Evolutionary conservation across 2,113 vertebrate genomes (phyloP), one percentile per base, ranked within the genome.

Genomic region (Epinephelus fuscoguttatus): DNA sequence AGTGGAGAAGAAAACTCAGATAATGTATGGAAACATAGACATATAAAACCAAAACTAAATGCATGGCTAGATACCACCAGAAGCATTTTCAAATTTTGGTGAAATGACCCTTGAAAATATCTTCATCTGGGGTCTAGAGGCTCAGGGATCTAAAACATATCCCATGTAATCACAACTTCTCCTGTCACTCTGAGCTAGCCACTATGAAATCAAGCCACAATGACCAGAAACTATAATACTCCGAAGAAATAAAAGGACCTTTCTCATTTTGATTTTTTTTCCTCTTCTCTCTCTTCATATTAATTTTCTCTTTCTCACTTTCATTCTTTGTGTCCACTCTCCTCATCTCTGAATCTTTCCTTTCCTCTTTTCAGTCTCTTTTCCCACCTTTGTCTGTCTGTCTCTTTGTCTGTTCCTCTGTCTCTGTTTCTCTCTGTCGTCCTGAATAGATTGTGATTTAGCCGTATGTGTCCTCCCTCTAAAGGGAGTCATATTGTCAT

Each of bases 401-500:
- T 73, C 52, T 42, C 53, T 64, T 45, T 42, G 42, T 42, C 42
- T 11, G 42, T 42, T 27, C 63, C 18, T 73, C 40, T 53, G 30
- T 71, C n/a, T 37, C n/a, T 37, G 27, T 79, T 18, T 78, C 33
- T 74, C 27, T 40, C 57, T 77, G 52, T 75, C 63, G 49, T 56
- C 76, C 60, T 73, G 70, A 81, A 66, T 47, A 50, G 67, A 60
- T 70, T 70, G 84, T 74, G 72, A 76, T 82, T 86, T 56, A 56
- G 68, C 56, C 7, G 4, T 64, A 8, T 73, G 70, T 74, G 71
- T 84, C 52, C 42, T 57, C 40, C 27, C 83, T 88, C 50, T 74
- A 45, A 66, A 80, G 67, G 56, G 72, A 88, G 45, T 84, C 79
- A 81, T 88, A 86, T 84, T 82, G 71, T 82, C 70, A 56, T 57